Base-by-base conservation (phyloP, 1,140 invertebrate genomes). In the Drosophila cardini region DNA sequence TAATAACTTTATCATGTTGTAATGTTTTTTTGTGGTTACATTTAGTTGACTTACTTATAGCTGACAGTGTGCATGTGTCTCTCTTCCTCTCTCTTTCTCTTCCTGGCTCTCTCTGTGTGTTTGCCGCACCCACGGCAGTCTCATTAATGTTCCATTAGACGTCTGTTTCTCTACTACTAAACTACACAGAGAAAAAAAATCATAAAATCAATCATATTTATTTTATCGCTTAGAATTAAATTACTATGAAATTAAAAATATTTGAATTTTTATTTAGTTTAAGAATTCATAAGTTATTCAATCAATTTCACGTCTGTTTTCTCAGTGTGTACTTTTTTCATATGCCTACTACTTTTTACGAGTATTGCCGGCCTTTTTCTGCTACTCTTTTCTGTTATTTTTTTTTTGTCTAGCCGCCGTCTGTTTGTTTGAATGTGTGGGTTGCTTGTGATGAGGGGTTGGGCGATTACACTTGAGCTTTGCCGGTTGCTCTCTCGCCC, bases 141-240 rank as follows among this genome's bases (percentile, higher is more conserved):
- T 72, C 75, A 82, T 85, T 78, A 85, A 78, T 85, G 46, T 43
- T 13, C 71, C 64, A 87, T 87, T 87, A 87, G 76, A 76, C 76
- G 78, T 76, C 75, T 72, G 75, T 38, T 76, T 52, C 10, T 62
- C 72, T 74, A 72, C 70, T 55, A 50, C 72, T 61, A 68, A 79
- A 81, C 48, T 74, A 77, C 79, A 26, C 21, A 3, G 21, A 0
- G 21, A 26, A 5, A 26, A n/a, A n/a, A n/a, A n/a, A n/a, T n/a
- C n/a, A n/a, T n/a, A n/a, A n/a, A n/a, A n/a, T n/a, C n/a, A n/a
- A n/a, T n/a, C n/a, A n/a, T n/a, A n/a, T n/a, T n/a, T n/a, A n/a
- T n/a, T n/a, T n/a, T n/a, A n/a, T n/a, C n/a, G n/a, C n/a, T n/a
- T n/a, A n/a, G n/a, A n/a, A n/a, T n/a, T n/a, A n/a, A n/a, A n/a